Base-by-base conservation (phyloP, 2,888 invertebrate species). In the Hirudinaria manillensis region DNA sequence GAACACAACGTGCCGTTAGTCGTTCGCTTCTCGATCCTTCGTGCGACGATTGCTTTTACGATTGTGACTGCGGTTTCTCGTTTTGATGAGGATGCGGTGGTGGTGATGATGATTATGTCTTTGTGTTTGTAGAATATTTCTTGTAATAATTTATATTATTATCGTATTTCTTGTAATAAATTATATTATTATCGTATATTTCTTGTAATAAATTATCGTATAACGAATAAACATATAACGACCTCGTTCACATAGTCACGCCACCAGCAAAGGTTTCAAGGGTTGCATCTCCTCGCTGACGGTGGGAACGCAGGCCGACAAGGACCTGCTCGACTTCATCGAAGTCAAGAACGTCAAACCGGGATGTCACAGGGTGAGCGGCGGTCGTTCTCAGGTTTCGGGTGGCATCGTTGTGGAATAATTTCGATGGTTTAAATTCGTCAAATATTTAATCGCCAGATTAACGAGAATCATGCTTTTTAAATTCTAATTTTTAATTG, bases 261-360 rank as follows among this genome's bases (percentile, higher is more conserved):
- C 94, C 0, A 90, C 91, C n/a, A 78, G 73, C 24, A 76, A 77
- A 72, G 82, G 82, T 77, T 96, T 96, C 84, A 94, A 96, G 81
- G 98, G 98, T 0, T 98, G 98, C 83, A 92, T 98, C 77, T 90
- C 93, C 79, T 89, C 91, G 79, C 90, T 96, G 21, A 89, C 89
- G 38, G 90, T 97, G 71, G 89, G 90, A 55, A 89, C 51, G 24
- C 53, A 90, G 0, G 89, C 89, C 21, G 89, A 89, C 13, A 89
- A 94, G 0, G 93, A 96, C 83, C 87, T 96, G 6, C 91, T 79
- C n/a, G 89, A 90, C 76, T 91, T 92, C 81, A 86, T 90, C 0
- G 90, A 92, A 81, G 91, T 93, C 0, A 90, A 91, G 72, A 94
- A 93, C 72, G 90, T 94, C 0, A 89, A 89, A 38, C 90, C 92